Evolutionary conservation across 2,113 vertebrate genomes (phyloP).

Genomic region (Edolisoma coerulescens): DNA sequence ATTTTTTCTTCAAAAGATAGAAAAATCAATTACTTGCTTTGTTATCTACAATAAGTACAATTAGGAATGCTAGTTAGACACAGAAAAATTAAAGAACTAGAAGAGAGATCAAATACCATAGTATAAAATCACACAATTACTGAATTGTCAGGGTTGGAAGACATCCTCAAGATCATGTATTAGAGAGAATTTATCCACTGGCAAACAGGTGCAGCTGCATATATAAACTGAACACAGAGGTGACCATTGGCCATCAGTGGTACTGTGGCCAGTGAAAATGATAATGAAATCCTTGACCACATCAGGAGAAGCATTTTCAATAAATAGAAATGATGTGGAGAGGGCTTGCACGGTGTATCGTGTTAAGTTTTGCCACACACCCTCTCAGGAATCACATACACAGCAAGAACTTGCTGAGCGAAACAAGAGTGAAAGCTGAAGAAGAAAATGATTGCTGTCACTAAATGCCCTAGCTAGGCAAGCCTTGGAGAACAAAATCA

Average conservation of each 20-base stretch:
- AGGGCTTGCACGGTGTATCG: accelerated
- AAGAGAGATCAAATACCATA: background rate
- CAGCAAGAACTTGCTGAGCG: background rate
- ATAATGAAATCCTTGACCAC: background rate
- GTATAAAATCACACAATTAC: background rate
- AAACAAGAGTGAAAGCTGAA: background rate
- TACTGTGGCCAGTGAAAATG: background rate
- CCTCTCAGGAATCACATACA: background rate
- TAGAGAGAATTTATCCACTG: background rate
- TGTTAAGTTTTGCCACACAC: background rate
- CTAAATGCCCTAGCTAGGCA: background rate
- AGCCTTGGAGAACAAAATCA: background rate
- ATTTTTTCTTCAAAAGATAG: background rate
- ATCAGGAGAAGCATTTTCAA: background rate
- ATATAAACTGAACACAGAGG: background rate
- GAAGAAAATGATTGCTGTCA: background rate
- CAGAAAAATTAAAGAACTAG: background rate
- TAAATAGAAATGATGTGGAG: background rate
- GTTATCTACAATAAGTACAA: background rate
- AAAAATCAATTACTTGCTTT: background rate
- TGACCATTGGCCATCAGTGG: background rate
- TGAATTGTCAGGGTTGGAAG: background rate
- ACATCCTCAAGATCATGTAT: background rate
- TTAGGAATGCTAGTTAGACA: background rate
- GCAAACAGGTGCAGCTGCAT: background rate